Conservation (phyloP, 2,113 vertebrate genomes). For the Tragelaphus strepsiceros region DNA sequence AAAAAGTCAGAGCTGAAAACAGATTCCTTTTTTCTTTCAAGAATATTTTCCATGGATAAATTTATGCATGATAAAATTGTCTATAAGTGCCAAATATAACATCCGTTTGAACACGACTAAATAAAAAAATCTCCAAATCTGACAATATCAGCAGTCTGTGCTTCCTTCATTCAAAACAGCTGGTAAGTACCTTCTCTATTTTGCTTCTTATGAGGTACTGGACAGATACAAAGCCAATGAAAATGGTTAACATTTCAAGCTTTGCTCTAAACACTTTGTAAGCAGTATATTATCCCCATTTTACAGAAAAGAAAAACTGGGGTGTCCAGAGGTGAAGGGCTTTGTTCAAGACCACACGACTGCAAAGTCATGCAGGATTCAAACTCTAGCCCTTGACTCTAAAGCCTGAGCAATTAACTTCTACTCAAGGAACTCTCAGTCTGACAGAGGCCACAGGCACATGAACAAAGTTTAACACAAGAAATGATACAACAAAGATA, state of each 20-base stretch:
- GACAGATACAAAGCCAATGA: neutral
- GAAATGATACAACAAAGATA: neutral
- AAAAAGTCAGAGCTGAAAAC: neutral
- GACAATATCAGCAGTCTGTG: neutral
- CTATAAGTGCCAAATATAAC: neutral
- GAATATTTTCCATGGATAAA: neutral
- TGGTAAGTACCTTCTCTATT: neutral
- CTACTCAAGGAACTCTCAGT: neutral
- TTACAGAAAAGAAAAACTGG: neutral
- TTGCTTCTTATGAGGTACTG: neutral
- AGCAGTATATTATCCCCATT: neutral
- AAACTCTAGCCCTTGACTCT: neutral
- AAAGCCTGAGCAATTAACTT: neutral
- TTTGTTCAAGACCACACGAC: neutral
- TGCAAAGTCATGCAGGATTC: neutral
- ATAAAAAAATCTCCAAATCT: neutral
- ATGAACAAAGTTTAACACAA: neutral
- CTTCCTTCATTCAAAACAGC: neutral
- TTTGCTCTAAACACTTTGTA: neutral
- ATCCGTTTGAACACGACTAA: neutral
- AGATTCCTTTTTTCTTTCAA: neutral
- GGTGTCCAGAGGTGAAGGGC: neutral
- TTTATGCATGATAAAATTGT: conserved; percentile 1
- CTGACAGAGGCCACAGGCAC: neutral
- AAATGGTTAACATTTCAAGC: neutral